Conservation (phyloP, 2,797 vertebrate genomes). For the Tympanoctomys barrerae region DNA sequence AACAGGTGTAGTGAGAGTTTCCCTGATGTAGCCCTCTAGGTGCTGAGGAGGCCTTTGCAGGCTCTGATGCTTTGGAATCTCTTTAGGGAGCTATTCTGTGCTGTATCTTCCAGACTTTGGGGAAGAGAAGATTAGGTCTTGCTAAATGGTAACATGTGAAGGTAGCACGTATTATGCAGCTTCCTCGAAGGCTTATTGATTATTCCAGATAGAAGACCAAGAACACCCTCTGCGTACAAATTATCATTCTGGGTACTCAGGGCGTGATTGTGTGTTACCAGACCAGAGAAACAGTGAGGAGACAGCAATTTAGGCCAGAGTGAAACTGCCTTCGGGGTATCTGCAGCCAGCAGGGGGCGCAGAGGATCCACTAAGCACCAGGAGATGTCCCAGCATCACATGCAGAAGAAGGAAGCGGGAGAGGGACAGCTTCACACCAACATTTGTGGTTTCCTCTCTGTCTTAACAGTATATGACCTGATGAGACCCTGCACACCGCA, state of each 20-base stretch:
- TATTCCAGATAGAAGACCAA: neutral
- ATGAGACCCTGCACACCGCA: no score
- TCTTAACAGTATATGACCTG: neutral
- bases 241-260: no score
- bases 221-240: no score
- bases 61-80: neutral
- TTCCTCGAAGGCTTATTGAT: neutral
- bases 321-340: no score
- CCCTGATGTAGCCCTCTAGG: no score
- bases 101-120: neutral
- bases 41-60: neutral
- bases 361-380: no score
- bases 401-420: neutral
- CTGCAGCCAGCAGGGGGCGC: no score
- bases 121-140: neutral
- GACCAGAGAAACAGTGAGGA: no score
- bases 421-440: neutral
- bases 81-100: fast-evolving
- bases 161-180: neutral
- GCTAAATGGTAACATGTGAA: neutral
- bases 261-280: neutral
- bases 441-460: neutral
- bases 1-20: neutral
- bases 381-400: no score
- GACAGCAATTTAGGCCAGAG: no score